A percentile compares a stretch with the other conserved stretches of the same genome.
These are phyloP conservation scores for Lasiurus cinereus DNA, from an alignment of 2,113 vertebrate species.

Conservation along the genomic window DNA sequence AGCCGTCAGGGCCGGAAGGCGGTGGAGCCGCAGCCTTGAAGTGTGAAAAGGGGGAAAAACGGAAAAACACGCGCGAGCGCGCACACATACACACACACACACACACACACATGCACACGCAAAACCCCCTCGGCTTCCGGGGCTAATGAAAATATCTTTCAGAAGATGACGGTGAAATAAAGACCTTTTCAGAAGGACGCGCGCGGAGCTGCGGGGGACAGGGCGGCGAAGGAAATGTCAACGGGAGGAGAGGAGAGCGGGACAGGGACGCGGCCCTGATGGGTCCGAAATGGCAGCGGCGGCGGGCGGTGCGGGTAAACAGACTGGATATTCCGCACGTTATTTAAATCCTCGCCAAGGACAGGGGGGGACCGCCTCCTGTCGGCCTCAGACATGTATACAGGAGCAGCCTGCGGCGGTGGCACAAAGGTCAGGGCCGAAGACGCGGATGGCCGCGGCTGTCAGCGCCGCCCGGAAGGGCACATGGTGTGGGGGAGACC, in stretches of 20 bases:
- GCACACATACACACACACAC: too few relatives aligned
- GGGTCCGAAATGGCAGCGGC: too few relatives aligned
- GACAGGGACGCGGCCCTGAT: too few relatives aligned
- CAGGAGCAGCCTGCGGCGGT: neutral
- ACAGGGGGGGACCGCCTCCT: too few relatives aligned
- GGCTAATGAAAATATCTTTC: neutral
- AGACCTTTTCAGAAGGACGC: neutral
- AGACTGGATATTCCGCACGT: too few relatives aligned
- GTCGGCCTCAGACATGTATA: neutral
- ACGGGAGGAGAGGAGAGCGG: neutral
- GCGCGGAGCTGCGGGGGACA: neutral
- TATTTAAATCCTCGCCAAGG: neutral
- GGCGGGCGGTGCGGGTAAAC: too few relatives aligned
- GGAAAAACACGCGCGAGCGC: too few relatives aligned
- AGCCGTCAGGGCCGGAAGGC: conserved; percentile 10
- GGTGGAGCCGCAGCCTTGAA: neutral
- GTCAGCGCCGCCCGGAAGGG: neutral
- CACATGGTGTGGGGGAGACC: fast-evolving
- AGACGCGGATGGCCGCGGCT: neutral
- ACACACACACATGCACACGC: too few relatives aligned
- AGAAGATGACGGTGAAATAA: neutral
- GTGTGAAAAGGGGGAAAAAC: too few relatives aligned
- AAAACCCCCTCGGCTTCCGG: neutral
- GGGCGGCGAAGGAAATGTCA: neutral
- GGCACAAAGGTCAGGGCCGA: neutral